These are phyloP conservation scores for Oncopodura yosiiana DNA, from an alignment of 1,140 invertebrate species.

Conservation along the genomic window DNA sequence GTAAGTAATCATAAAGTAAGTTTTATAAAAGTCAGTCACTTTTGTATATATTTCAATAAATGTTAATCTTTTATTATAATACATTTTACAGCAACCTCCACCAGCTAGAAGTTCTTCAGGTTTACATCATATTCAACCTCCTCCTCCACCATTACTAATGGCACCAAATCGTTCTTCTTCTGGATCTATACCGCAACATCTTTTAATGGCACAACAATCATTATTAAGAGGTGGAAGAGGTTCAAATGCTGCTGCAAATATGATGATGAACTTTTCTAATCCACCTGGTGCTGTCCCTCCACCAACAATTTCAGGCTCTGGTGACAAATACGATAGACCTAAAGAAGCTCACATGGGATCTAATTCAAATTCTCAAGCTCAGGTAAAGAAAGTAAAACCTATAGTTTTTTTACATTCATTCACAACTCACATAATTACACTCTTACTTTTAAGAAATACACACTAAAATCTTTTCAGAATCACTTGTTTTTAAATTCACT, in stretches of 20 bases:
- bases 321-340: conserved; percentile 33
- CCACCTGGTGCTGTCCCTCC: conserved; percentile 34
- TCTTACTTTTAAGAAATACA: too few relatives aligned
- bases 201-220: conserved; percentile 52
- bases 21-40: background rate
- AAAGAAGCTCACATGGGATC: conserved; percentile 33
- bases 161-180: conserved; percentile 39
- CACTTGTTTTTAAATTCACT: too few relatives aligned
- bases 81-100: conserved; percentile 46
- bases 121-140: conserved; percentile 43
- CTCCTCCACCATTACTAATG: conserved; percentile 44
- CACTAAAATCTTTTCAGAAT: too few relatives aligned
- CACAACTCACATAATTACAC: background rate
- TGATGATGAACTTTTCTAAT: conserved; percentile 29
- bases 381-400: conserved; percentile 17
- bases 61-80: too few relatives aligned
- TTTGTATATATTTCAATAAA: too few relatives aligned
- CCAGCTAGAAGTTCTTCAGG: conserved; percentile 39
- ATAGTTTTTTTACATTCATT: background rate
- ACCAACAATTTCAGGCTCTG: conserved; percentile 28
- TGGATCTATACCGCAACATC: conserved; percentile 43
- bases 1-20: conserved; percentile 36
- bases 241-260: conserved; percentile 15
- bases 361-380: conserved; percentile 15
- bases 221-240: conserved; percentile 40